phyloP scores from a whole-genome alignment of 2,888 invertebrate genomes.

The Holacanthella duospinosa region DNA sequence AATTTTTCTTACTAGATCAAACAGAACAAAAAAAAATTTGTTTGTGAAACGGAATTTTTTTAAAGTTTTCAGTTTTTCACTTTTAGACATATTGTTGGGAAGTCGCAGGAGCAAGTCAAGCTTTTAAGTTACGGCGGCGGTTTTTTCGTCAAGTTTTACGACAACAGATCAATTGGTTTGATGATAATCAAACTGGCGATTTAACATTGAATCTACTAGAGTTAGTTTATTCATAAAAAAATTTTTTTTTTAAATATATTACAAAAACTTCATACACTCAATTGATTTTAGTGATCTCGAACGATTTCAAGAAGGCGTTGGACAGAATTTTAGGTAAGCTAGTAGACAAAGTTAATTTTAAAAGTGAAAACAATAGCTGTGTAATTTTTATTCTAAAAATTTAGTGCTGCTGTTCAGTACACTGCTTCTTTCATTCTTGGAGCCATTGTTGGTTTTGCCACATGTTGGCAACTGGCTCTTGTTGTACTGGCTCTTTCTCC shows the following conservation, averaged over 20 bases:
- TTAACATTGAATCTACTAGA: constrained; percentile 44
- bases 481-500: background rate
- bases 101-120: constrained; percentile 41
- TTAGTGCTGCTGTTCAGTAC: background rate
- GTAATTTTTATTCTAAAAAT: background rate
- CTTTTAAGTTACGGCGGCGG: constrained; percentile 37
- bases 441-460: background rate
- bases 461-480: background rate
- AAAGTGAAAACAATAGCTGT: no score
- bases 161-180: constrained; percentile 41
- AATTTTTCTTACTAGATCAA: background rate
- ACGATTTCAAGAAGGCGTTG: background rate
- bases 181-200: constrained; percentile 42
- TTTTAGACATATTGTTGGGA: constrained; percentile 39
- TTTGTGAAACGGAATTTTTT: no score
- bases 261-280: no score
- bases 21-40: no score
- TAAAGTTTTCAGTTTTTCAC: background rate
- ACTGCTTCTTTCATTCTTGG: background rate
- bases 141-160: constrained; percentile 40
- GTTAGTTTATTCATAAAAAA: constrained; percentile 39
- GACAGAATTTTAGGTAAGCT: background rate
- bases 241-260: no score
- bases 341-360: background rate
- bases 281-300: background rate